Conservation (phyloP, 2,113 vertebrate genomes). For the Oryzias melastigma region DNA sequence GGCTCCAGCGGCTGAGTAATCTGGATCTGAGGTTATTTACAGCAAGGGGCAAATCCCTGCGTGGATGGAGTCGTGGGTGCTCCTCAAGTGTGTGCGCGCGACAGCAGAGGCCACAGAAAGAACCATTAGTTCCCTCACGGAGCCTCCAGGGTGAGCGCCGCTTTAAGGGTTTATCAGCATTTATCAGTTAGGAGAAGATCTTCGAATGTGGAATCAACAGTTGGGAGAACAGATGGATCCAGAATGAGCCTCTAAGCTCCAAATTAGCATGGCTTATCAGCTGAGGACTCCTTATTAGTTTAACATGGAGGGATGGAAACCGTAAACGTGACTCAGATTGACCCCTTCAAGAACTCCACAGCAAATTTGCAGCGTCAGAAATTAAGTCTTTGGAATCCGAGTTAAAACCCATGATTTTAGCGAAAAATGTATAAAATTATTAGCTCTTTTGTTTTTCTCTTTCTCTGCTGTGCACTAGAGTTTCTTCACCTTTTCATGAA, state of each 20-base stretch:
- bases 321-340: not conserved
- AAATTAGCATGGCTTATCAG: conserved; percentile 50
- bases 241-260: conserved; percentile 37
- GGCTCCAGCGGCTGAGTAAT: conserved; percentile 58
- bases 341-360: no score
- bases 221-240: conserved; percentile 46
- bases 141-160: not conserved
- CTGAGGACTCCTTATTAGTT: conserved; percentile 18
- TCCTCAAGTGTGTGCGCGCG: conserved; percentile 19
- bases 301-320: conserved; percentile 4
- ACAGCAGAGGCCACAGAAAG: conserved; percentile 6
- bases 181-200: not conserved
- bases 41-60: conserved; percentile 60
- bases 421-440: no score
- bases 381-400: no score
- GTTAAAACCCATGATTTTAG: no score
- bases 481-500: not conserved
- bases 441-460: no score
- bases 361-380: no score
- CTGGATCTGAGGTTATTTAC: conserved; percentile 74
- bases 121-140: not conserved
- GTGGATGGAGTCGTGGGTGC: conserved; percentile 6
- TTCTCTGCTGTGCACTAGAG: not conserved
- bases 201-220: conserved; percentile 21
- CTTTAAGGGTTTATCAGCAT: not conserved